These are phyloP conservation scores for Thaumatotibia leucotreta DNA, from an alignment of 1,140 invertebrate species.

Conservation along the genomic window DNA sequence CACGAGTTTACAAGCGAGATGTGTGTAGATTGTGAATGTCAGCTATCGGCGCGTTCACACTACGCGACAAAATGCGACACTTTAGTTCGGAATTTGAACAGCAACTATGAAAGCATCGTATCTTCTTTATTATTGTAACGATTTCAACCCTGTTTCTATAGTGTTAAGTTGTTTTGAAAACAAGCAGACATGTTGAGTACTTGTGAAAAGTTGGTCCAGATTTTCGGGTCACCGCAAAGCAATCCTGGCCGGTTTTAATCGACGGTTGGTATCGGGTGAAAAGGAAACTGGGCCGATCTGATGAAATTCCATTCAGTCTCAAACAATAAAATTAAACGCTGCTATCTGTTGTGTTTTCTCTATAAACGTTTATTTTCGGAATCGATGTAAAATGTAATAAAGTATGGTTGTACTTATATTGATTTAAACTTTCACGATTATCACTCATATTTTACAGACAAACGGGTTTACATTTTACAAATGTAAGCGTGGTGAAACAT, in stretches of 20 bases:
- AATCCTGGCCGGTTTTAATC: background rate
- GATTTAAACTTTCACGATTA: too few relatives aligned
- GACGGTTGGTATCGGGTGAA: background rate
- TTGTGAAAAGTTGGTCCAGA: background rate
- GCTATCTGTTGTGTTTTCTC: background rate
- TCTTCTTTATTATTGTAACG: background rate
- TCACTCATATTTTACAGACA: too few relatives aligned
- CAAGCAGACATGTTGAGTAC: background rate
- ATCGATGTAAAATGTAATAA: background rate
- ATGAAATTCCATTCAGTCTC: background rate
- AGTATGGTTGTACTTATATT: too few relatives aligned
- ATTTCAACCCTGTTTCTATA: background rate
- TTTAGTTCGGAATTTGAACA: background rate
- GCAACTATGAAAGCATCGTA: background rate
- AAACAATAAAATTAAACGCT: background rate
- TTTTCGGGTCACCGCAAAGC: background rate
- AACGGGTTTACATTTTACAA: too few relatives aligned
- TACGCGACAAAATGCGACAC: constrained; percentile 7
- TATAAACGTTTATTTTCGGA: background rate
- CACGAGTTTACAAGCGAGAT: background rate
- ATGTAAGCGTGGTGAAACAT: too few relatives aligned
- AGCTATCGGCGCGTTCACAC: constrained; percentile 2
- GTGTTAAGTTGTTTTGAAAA: background rate
- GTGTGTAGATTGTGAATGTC: background rate
- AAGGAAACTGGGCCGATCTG: background rate